A percentile compares a stretch with the other conserved stretches of the same genome.
Evolutionary conservation across 2,113 vertebrate genomes (phyloP).

Genomic region (Theristicus caerulescens): DNA sequence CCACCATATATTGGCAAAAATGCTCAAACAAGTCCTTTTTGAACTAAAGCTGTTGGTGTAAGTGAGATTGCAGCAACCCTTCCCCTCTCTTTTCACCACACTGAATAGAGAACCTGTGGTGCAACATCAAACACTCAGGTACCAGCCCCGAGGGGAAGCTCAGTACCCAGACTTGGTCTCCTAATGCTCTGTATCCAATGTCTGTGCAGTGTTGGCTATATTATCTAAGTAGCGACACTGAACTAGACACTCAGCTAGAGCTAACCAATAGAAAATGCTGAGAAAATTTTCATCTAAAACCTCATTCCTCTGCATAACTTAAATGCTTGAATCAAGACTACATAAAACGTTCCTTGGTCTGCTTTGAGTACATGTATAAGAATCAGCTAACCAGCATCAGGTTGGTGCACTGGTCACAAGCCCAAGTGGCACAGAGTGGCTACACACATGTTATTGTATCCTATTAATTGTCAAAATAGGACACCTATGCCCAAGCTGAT

Average conservation of each 20-base stretch:
- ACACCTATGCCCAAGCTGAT: neutral
- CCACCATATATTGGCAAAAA: neutral
- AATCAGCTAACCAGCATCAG: neutral
- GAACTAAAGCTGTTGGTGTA: neutral
- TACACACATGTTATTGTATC: neutral
- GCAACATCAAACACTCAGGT: neutral
- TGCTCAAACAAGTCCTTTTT: neutral
- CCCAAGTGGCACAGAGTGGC: neutral
- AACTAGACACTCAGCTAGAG: neutral
- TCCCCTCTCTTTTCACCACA: neutral
- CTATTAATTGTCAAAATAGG: neutral
- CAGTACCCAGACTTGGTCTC: neutral
- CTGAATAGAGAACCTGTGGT: neutral
- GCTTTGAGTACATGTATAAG: neutral
- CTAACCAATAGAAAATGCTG: neutral
- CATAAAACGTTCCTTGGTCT: neutral
- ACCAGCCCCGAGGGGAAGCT: rapidly evolving
- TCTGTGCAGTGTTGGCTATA: neutral
- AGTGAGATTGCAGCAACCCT: neutral
- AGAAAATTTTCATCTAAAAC: neutral
- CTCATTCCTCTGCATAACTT: neutral
- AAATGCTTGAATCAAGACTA: neutral
- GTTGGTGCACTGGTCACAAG: rapidly evolving
- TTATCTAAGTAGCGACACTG: neutral
- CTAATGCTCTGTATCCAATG: rapidly evolving